Percentiles rank a stretch among this genome's conserved stretches.
These are phyloP conservation scores for Melanophora roralis DNA, from an alignment of 2,888 invertebrate genomes.

Conservation along the genomic window DNA sequence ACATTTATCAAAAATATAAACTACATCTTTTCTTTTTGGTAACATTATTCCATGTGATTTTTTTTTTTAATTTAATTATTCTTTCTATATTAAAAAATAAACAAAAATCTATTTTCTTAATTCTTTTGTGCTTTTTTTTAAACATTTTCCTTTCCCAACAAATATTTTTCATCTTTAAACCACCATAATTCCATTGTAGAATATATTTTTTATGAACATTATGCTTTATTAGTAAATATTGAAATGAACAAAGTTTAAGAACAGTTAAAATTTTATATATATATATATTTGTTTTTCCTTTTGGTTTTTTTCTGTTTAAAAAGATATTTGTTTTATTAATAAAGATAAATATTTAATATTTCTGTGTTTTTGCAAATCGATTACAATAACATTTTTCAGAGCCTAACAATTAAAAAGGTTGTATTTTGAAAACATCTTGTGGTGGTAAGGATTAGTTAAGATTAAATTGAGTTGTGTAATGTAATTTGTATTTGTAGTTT, in stretches of 20 bases:
- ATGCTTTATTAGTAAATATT: constrained; percentile 42
- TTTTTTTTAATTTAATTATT: constrained; percentile 38
- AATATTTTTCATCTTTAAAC: constrained; percentile 37
- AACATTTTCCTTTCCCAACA: constrained; percentile 65
- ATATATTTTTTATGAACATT: constrained; percentile 43
- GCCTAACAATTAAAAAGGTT: constrained; percentile 61
- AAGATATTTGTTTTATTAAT: constrained; percentile 36
- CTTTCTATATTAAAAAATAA: constrained; percentile 4
- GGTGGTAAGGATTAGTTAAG: constrained; percentile 59
- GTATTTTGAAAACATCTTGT: constrained; percentile 61
- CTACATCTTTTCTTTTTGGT: constrained; percentile 65
- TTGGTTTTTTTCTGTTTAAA: constrained; percentile 26
- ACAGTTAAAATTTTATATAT: constrained; percentile 54
- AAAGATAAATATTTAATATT: constrained; percentile 50
- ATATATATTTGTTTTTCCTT: not conserved
- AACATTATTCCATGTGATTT: constrained; percentile 61
- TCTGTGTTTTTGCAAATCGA: constrained; percentile 46
- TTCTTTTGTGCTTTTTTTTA: constrained; percentile 34
- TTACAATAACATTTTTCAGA: constrained; percentile 60
- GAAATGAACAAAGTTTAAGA: constrained; percentile 39
- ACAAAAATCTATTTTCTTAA: constrained; percentile 59
- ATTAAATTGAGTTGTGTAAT: constrained; percentile 56
- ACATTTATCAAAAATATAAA: constrained; percentile 76
- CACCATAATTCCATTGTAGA: constrained; percentile 25
- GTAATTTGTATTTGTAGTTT: constrained; percentile 10